Evolutionary conservation across 2,113 vertebrate genomes (phyloP), one percentile per base, ranked within the genome.

Genomic region (Bubo bubo): DNA sequence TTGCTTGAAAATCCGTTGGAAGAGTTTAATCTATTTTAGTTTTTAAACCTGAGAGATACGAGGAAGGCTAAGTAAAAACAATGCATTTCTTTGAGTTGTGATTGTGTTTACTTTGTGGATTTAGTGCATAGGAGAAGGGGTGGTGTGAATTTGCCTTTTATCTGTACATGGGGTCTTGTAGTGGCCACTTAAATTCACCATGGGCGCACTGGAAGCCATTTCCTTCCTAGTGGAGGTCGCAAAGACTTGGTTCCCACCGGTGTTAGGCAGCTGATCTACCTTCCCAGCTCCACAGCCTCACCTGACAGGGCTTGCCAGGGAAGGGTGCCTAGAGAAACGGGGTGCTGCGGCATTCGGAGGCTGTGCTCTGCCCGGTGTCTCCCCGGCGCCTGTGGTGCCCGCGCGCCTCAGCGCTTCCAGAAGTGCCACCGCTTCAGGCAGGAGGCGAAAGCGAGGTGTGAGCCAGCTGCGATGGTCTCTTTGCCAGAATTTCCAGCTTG

Each of bases 171-270:
- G 30, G 18, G 22, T 71, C 62, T 55, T 12, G 4, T 9, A 22
- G 39, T 10, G 28, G n/a, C 53, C 2, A 3, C 60, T 60, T 32
- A 12, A 39, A 18, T 32, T 80, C 53, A 30, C 39, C 6, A 2
- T 0, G 3, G 53, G 22, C 1, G 3, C 10, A 3, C 32, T 9
- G 53, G 37, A 32, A 60, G 62, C 62, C 5, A 1, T 49, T 53
- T 55, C 23, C 24, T 67, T 53, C 45, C 53, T 28, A 9, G 41
- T 5, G 19, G 43, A 28, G 32, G 50, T 3, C 28, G 34, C 20
- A 52, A 35, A 37, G 74, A 17, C 24, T 28, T 1, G 1, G 37
- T 39, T 76, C 41, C 55, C 4, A 3, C 12, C 0, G 5, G 19
- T 8, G 20, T 15, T 14, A 19, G 34, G 35, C 43, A 26, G 20